Conservation (phyloP, 2,797 vertebrate genomes). For the Ciconia nigra region DNA sequence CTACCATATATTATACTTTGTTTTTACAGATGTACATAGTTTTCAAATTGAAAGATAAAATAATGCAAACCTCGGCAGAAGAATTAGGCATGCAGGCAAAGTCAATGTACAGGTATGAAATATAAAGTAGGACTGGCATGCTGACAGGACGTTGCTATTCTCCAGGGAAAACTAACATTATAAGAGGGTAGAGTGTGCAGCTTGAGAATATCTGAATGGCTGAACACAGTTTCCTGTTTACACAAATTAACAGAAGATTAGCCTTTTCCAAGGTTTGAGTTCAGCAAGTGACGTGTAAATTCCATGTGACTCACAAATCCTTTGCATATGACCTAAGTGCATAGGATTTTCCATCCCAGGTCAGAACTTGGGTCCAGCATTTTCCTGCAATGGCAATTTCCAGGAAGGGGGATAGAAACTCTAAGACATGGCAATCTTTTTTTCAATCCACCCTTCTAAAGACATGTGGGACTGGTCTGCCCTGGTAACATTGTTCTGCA, state of each 20-base stretch:
- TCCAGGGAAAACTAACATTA: not conserved
- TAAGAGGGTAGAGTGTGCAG: not conserved
- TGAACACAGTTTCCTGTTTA: constrained; percentile 40
- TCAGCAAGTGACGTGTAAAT: constrained; percentile 17
- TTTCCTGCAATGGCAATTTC: not conserved
- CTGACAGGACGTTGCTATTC: not conserved
- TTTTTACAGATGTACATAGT: constrained; percentile 61
- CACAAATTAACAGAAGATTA: constrained; percentile 34
- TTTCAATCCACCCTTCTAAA: not conserved
- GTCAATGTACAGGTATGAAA: not conserved
- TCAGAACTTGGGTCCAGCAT: not conserved
- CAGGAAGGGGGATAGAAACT: not conserved
- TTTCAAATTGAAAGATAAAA: constrained; percentile 42
- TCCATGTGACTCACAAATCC: constrained; percentile 43
- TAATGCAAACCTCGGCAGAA: not conserved
- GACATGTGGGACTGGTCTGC: not conserved
- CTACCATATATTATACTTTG: constrained; percentile 15
- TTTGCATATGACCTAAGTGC: not conserved
- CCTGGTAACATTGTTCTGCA: not conserved
- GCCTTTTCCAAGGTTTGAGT: constrained; percentile 20
- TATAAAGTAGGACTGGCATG: not conserved
- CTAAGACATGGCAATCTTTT: not conserved
- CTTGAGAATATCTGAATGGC: constrained; percentile 1
- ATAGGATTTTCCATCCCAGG: not conserved
- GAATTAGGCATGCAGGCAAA: not conserved